Conservation (phyloP, 2,113 vertebrate genomes). For the Oxyura jamaicensis region DNA sequence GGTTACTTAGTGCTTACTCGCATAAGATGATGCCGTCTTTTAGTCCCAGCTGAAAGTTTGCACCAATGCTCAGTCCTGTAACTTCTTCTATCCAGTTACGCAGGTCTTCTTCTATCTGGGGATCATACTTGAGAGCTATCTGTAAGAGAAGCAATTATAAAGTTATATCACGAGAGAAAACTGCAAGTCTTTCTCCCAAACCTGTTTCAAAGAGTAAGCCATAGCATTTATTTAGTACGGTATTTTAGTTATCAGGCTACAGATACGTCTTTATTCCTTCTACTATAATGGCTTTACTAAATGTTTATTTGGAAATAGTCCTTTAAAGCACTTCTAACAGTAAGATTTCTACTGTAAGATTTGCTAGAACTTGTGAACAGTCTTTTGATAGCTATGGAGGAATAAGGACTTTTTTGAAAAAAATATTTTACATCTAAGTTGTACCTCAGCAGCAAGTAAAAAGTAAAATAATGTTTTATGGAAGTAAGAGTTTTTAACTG, state of each 20-base stretch:
- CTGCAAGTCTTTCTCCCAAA: not conserved
- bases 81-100: constrained; percentile 96
- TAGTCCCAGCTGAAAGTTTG: constrained; percentile 93
- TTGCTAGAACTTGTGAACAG: not conserved
- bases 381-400: not conserved
- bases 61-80: constrained; percentile 91
- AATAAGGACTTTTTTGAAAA: not conserved
- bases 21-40: constrained; percentile 96
- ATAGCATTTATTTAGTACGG: not conserved
- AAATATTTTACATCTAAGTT: not conserved
- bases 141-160: constrained; percentile 68
- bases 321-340: not conserved
- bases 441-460: not conserved
- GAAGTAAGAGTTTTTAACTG: not conserved
- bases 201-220: not conserved
- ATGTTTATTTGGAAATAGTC: not conserved
- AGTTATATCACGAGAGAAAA: constrained; percentile 10
- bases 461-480: not conserved
- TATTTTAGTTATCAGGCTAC: not conserved
- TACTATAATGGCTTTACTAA: not conserved
- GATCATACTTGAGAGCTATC: constrained; percentile 97
- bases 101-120: constrained; percentile 93
- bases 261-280: not conserved
- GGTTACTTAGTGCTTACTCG: constrained; percentile 84
- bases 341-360: not conserved